These are phyloP conservation scores for Maccullochella peelii DNA, from an alignment of 2,113 vertebrate genomes.

Conservation along the genomic window DNA sequence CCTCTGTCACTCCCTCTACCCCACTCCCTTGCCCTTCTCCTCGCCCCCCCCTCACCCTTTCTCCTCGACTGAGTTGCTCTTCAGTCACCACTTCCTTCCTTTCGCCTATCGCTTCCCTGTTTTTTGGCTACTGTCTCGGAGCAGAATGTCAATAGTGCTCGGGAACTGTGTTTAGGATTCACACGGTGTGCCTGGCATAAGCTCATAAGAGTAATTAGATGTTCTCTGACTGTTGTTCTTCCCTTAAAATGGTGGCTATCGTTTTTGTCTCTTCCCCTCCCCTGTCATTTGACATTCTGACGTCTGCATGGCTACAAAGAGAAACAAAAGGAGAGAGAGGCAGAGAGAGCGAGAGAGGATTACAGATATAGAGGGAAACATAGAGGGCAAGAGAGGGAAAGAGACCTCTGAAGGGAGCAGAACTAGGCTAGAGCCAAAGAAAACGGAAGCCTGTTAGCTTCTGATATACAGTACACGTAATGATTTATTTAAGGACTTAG, in stretches of 20 bases:
- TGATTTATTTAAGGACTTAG: slow-evolving; percentile 27
- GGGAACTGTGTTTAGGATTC: slow-evolving; percentile 53
- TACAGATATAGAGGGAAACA: slow-evolving; percentile 28
- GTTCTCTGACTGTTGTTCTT: slow-evolving; percentile 59
- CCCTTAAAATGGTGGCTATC: slow-evolving; percentile 54
- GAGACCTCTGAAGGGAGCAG: slow-evolving; percentile 15
- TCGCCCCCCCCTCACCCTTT: not conserved
- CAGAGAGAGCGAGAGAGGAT: slow-evolving; percentile 9
- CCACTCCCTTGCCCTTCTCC: not conserved
- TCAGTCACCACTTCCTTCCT: slow-evolving; percentile 24
- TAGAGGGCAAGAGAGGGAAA: not conserved
- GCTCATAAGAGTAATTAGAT: slow-evolving; percentile 70
- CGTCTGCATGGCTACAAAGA: slow-evolving; percentile 43
- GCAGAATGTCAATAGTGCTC: slow-evolving; percentile 47
- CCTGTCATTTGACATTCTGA: slow-evolving; percentile 59
- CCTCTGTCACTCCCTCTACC: slow-evolving; percentile 4
- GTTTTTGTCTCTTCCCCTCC: slow-evolving; percentile 48
- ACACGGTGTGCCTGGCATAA: slow-evolving; percentile 49
- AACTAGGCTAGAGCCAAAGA: slow-evolving; percentile 28
- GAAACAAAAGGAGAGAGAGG: slow-evolving; percentile 16
- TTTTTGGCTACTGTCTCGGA: slow-evolving; percentile 19
- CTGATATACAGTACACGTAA: slow-evolving; percentile 6
- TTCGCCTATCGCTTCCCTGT: not conserved
- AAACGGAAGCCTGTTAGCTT: slow-evolving; percentile 32
- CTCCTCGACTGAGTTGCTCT: slow-evolving; percentile 25